Conservation (phyloP, 2,888 invertebrate species). For the Hydroisotoma schaefferi region DNA sequence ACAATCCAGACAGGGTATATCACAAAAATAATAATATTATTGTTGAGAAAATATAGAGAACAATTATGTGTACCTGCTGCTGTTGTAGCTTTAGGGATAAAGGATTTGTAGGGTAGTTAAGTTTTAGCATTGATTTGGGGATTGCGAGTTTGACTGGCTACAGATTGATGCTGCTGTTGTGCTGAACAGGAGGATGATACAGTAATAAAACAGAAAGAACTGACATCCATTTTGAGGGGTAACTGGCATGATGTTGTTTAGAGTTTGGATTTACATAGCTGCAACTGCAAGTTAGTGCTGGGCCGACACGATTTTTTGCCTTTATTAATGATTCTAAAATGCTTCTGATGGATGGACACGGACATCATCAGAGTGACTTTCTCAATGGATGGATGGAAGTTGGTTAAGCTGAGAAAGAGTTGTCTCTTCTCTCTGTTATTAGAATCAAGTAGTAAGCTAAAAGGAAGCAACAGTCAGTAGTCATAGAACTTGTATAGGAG, state of each 20-base stretch:
- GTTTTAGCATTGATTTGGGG: slow-evolving; percentile 8
- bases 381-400: slow-evolving; percentile 16
- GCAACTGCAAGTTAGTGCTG: slow-evolving; percentile 5
- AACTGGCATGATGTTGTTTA: slow-evolving; percentile 13
- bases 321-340: slow-evolving; percentile 47
- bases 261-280: slow-evolving; percentile 1
- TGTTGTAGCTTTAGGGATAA: background rate
- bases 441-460: slow-evolving; percentile 13
- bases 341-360: slow-evolving; percentile 38
- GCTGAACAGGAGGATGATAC: background rate
- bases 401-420: slow-evolving; percentile 17
- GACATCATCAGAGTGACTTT: slow-evolving; percentile 19
- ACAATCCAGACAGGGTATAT: too few species aligned
- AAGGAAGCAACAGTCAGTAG: too few species aligned
- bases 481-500: background rate
- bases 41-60: background rate
- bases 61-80: background rate
- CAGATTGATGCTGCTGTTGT: background rate
- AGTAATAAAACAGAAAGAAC: slow-evolving; percentile 1
- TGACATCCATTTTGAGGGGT: slow-evolving; percentile 4
- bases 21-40: too few species aligned
- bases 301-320: slow-evolving; percentile 23
- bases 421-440: slow-evolving; percentile 12
- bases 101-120: background rate
- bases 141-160: background rate